Conservation (phyloP, 2,113 vertebrate genomes). For the Hippocampus barbouri region DNA sequence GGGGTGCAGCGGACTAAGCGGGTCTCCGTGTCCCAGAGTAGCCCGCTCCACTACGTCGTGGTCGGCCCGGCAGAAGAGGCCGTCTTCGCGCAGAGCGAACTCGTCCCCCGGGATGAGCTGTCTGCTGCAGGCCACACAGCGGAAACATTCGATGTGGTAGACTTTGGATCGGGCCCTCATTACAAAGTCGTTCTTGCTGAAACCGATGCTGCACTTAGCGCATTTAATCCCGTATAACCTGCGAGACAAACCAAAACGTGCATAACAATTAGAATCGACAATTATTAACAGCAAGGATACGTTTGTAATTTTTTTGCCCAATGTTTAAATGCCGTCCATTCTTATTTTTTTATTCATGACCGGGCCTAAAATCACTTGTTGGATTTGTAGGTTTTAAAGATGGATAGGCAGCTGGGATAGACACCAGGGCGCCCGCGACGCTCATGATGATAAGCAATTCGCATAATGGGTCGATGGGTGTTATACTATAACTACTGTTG, state of each 20-base stretch:
- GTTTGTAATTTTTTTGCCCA: background rate
- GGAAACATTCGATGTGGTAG: slow-evolving; percentile 99
- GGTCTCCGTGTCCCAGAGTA: slow-evolving; percentile 83
- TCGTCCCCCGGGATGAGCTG: slow-evolving; percentile 98
- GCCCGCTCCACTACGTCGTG: slow-evolving; percentile 95
- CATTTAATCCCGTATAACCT: slow-evolving; percentile 98
- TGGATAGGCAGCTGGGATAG: too few species aligned
- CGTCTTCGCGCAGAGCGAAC: slow-evolving; percentile 92
- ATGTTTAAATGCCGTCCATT: background rate
- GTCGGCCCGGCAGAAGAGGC: slow-evolving; percentile 94
- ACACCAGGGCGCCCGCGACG: too few species aligned
- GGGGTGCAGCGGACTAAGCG: slow-evolving; percentile 90
- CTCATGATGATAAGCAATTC: too few species aligned
- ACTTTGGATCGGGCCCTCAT: slow-evolving; percentile 96
- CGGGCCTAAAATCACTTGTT: background rate
- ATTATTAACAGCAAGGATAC: background rate
- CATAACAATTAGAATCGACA: background rate
- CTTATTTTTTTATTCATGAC: background rate
- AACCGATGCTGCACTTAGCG: slow-evolving; percentile 97
- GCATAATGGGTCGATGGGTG: too few species aligned
- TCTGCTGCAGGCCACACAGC: slow-evolving; percentile 96
- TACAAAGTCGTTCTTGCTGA: slow-evolving; percentile 99
- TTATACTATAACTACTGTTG: too few species aligned
- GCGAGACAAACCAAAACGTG: slow-evolving; percentile 15
- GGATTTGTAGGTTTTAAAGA: too few species aligned